Conservation (phyloP, 2,888 invertebrate species). For the Drosophila ustulata region DNA sequence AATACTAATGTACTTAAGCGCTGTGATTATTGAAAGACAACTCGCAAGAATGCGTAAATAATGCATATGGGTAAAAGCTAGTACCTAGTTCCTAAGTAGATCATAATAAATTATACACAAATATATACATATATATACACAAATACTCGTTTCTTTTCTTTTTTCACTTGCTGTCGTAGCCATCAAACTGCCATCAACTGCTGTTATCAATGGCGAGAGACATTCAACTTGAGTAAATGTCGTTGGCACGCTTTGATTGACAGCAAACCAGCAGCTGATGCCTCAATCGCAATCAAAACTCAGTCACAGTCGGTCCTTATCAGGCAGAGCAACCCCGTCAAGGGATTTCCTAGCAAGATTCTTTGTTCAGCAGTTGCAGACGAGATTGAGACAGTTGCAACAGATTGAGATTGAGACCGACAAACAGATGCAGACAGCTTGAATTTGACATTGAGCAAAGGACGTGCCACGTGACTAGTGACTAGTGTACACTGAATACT, state of each 20-base stretch:
- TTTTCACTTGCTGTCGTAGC: background rate
- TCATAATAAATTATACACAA: constrained; percentile 64
- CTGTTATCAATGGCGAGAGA: constrained; percentile 11
- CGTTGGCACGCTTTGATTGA: constrained; percentile 61
- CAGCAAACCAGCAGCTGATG: constrained; percentile 27
- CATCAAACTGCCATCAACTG: constrained; percentile 9
- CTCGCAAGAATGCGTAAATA: constrained; percentile 34
- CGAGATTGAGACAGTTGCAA: constrained; percentile 57
- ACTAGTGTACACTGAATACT: background rate
- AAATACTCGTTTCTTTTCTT: background rate
- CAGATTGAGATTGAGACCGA: constrained; percentile 11
- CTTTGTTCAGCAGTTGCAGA: constrained; percentile 36
- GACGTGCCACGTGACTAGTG: constrained; percentile 60
- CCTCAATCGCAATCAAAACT: constrained; percentile 38
- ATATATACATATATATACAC: constrained; percentile 17
- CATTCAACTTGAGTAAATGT: constrained; percentile 54
- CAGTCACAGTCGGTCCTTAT: constrained; percentile 22
- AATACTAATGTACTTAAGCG: constrained; percentile 57
- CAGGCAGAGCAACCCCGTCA: constrained; percentile 20
- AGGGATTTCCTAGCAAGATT: constrained; percentile 37
- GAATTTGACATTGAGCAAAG: constrained; percentile 68
- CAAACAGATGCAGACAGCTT: constrained; percentile 56
- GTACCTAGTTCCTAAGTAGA: constrained; percentile 71
- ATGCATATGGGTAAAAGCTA: constrained; percentile 27
- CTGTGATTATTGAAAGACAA: constrained; percentile 68